Evolutionary conservation across 2,888 invertebrate genomes (phyloP).

Genomic region (Caprella mutica): DNA sequence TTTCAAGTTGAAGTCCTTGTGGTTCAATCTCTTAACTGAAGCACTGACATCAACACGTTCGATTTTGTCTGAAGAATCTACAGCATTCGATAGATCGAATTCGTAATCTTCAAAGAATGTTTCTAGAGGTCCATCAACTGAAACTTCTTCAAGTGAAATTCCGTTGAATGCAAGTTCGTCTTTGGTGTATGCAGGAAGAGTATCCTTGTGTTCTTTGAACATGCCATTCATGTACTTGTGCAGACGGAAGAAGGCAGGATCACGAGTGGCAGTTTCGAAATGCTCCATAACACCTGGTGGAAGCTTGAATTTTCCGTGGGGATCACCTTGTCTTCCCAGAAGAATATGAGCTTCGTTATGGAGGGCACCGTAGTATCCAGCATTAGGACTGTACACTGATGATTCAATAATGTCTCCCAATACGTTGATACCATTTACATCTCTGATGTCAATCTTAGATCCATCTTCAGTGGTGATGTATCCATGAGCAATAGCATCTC

Average conservation of each 20-base stretch:
- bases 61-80: constrained; percentile 9
- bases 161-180: constrained; percentile 34
- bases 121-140: constrained; percentile 20
- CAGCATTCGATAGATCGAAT: constrained; percentile 40
- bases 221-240: constrained; percentile 38
- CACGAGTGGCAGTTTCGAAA: constrained; percentile 43
- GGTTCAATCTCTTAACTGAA: constrained; percentile 36
- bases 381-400: constrained; percentile 34
- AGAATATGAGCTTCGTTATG: constrained; percentile 38
- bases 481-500: constrained; percentile 50
- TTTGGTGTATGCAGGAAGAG: constrained; percentile 36
- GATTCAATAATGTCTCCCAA: constrained; percentile 35
- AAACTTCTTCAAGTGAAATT: constrained; percentile 20
- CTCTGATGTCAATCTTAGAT: constrained; percentile 25
- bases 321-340: constrained; percentile 37
- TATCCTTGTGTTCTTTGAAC: constrained; percentile 37
- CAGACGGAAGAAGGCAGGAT: constrained; percentile 38
- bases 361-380: constrained; percentile 36
- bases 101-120: constrained; percentile 37
- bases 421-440: constrained; percentile 34
- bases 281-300: constrained; percentile 42
- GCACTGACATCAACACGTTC: constrained; percentile 26
- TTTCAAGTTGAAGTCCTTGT: constrained; percentile 36
- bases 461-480: constrained; percentile 38
- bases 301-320: constrained; percentile 36